Evolutionary conservation across 2,888 invertebrate genomes (phyloP).

Genomic region (Thecophora atra): DNA sequence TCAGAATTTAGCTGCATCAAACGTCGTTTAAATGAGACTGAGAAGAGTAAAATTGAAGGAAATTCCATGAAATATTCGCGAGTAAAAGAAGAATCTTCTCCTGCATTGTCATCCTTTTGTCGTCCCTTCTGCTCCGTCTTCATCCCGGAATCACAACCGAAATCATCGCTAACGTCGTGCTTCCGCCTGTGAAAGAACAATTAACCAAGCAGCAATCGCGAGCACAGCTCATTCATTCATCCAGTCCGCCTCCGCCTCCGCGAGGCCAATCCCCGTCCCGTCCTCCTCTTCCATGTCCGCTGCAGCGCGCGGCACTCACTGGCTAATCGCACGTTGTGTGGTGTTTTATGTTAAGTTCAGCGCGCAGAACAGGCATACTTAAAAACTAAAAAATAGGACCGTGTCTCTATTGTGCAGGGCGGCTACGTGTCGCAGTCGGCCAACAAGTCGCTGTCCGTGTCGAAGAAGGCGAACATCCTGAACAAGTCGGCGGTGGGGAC

Average conservation of each 20-base stretch:
- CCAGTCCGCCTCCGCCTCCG: conserved; percentile 10
- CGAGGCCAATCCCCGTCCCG: too few species aligned
- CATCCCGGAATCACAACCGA: background rate
- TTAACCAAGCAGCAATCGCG: background rate
- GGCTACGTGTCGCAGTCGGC: conserved; percentile 71
- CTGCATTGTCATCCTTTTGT: background rate
- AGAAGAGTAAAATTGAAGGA: too few species aligned
- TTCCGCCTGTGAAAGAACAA: background rate
- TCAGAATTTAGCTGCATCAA: too few species aligned
- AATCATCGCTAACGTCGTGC: background rate
- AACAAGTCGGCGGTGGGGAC: conserved; percentile 72
- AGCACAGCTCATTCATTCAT: background rate
- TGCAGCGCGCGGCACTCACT: conserved; percentile 41
- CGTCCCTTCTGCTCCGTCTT: background rate
- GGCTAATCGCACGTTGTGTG: conserved; percentile 62
- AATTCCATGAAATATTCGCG: too few species aligned
- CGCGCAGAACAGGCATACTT: conserved; percentile 60
- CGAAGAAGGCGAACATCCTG: conserved; percentile 83
- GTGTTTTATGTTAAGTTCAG: conserved; percentile 56
- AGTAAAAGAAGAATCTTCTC: too few species aligned
- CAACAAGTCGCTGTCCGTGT: conserved; percentile 73
- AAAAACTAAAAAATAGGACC: conserved; percentile 71
- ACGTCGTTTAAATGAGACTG: too few species aligned
- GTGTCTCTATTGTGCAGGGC: conserved; percentile 74
- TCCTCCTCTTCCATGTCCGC: conserved; percentile 29